A percentile compares a stretch with the other conserved stretches of the same genome.
Conservation (phyloP, 1,140 invertebrate genomes). For the Pseudomyrmex concolor region DNA sequence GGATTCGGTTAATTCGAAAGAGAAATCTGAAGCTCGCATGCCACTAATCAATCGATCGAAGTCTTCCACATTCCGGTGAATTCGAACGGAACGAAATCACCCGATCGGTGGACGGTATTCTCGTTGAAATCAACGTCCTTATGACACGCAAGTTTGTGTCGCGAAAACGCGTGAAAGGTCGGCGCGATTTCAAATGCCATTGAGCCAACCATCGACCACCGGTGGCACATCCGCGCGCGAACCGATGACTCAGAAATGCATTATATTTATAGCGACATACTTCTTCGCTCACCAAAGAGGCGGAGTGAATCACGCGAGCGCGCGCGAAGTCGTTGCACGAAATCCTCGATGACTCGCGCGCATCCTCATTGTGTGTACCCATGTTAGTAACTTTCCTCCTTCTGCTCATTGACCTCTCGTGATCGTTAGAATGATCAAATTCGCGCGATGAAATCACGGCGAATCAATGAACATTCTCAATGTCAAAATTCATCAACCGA, state of each 20-base stretch:
- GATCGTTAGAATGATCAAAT: background rate
- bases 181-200: conserved; percentile 47
- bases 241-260: conserved; percentile 45
- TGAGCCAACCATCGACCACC: conserved; percentile 36
- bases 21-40: conserved; percentile 15
- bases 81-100: conserved; percentile 20
- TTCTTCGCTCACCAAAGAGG: conserved; percentile 37
- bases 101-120: background rate
- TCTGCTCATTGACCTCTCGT: background rate
- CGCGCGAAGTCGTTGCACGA: conserved; percentile 11
- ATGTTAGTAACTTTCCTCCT: background rate
- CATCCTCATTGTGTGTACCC: background rate
- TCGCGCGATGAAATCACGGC: background rate
- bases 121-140: conserved; percentile 10
- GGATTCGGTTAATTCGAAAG: conserved; percentile 18
- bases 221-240: conserved; percentile 43
- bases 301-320: conserved; percentile 46
- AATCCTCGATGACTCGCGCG: conserved; percentile 27
- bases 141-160: background rate
- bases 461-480: no score
- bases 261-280: conserved; percentile 58
- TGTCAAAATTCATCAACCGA: background rate
- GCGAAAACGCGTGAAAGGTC: conserved; percentile 32
- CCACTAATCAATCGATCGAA: conserved; percentile 5
- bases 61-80: background rate